Evolutionary conservation across 1,140 invertebrate genomes (phyloP).

Genomic region (Nephotettix cincticeps): DNA sequence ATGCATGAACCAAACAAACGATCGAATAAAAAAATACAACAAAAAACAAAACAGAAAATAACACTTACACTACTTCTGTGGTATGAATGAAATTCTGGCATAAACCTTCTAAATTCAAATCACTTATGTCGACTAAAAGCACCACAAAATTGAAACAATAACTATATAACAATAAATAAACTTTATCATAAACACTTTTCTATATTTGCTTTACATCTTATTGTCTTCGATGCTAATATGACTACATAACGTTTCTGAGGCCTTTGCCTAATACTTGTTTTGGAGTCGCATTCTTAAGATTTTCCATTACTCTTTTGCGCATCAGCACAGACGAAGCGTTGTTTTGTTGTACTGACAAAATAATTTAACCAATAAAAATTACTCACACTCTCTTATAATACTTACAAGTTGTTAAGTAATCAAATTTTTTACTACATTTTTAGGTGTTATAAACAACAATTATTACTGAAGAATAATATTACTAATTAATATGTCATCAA

Average conservation of each 20-base stretch:
- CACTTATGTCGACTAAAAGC: conserved; percentile 6
- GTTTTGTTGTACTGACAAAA: neutral
- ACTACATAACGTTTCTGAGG: neutral
- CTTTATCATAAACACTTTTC: neutral
- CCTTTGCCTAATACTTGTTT: neutral
- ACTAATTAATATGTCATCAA: no score
- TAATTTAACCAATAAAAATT: neutral
- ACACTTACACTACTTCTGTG: neutral
- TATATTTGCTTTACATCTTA: neutral
- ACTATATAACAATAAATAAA: conserved; percentile 20
- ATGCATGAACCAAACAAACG: neutral
- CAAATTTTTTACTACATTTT: no score
- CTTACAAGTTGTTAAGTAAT: neutral
- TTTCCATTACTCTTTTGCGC: no score
- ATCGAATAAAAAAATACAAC: neutral
- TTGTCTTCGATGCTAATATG: conserved; percentile 14
- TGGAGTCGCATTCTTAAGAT: neutral
- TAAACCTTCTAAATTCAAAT: neutral
- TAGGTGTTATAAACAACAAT: no score
- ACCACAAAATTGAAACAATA: conserved; percentile 15
- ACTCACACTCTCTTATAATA: neutral
- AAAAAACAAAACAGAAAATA: neutral
- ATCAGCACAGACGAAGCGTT: neutral
- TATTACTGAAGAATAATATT: no score
- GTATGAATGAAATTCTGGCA: neutral